Evolutionary conservation across 2,888 invertebrate species (phyloP), one percentile per base, ranked within the genome.

Genomic region (Congeria kusceri): DNA sequence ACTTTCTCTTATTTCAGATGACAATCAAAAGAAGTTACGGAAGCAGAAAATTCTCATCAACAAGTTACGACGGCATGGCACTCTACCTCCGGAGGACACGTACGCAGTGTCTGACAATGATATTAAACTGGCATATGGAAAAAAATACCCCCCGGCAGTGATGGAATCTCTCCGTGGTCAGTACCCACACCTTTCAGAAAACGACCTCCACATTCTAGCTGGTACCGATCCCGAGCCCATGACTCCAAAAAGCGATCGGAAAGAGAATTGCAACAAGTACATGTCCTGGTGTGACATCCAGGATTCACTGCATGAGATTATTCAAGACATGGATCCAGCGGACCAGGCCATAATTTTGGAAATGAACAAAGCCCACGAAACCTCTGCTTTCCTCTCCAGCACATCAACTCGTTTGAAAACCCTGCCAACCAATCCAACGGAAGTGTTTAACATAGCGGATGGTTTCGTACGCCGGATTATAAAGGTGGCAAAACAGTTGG

Each of bases 401-500:
- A 88, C 90, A 7, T 66, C 77, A n/a, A 88, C 89, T 7, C 46
- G 75, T 15, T 56, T 89, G 15, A 86, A 85, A 66, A 72, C 65
- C 25, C 44, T 83, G 11, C 89, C 90, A 1, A 70, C 86, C 18
- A 89, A 81, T 66, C 86, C 88, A 2, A 86, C 88, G 47, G 91
- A 92, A 63, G 88, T 92, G 73, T 85, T 92, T 57, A 92, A 92
- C 76, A 84, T 92, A 74, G 92, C 92, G 0, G 92, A 92, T 74
- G 87, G 89, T 0, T 92, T 91, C 73, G 90, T 92, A 13, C 78
- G 90, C 9, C 94, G 96, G 64, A 95, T 96, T 0, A 96, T 96
- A 13, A 96, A 96, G 91, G 96, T 96, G 79, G 96, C 96, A 7
- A 96, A 96, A 89, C 95, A 95, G 87, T 93, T 96, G 62, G 94